Base-by-base conservation (phyloP, 2,888 invertebrate genomes). In the Abrostola tripartita region DNA sequence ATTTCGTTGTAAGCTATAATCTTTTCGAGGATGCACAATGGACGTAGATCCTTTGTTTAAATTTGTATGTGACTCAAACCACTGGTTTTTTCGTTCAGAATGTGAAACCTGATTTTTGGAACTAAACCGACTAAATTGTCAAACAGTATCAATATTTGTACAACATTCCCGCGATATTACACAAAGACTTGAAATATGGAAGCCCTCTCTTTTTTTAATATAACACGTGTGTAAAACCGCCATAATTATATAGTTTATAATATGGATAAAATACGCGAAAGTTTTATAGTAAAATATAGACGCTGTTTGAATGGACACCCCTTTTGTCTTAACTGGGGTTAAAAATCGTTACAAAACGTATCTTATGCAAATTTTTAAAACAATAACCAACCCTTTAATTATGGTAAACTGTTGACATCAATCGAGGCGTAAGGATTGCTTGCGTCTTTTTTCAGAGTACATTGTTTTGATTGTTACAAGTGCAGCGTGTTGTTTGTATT, bases 381-480 rank as follows among this genome's bases (percentile, higher is more conserved):
- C 85, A 87, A 88, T 86, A 78, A 35, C 78, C 35, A 70, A 75
- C 83, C 83, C 83, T 78, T 68, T 89, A 89, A 89, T 92, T 73
- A 74, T 74, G 59, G 44, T 88, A 85, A 78, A 73, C 68, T 77
- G 78, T 84, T 76, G 82, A 73, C 74, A 82, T 74, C 78, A 85
- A 88, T 84, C 86, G 87, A 85, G 83, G 89, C 89, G 92, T 84
- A 88, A 90, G 88, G 82, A 88, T 85, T 85, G 73, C 62, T 69
- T 69, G 61, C 66, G 55, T 41, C 65, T 60, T 79, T 78, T 72
- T 78, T 67, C 68, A 44, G 10, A 11, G 38, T 69, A 62, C 76
- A 80, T 80, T 92, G 89, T 92, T 92, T 89, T 91, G 91, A 92
- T 91, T 90, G 86, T 90, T 85, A 81, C 81, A 83, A 86, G 83